Evolutionary conservation across 2,797 vertebrate species (phyloP), one percentile per base, ranked within the genome.

Genomic region (Carapus acus): DNA sequence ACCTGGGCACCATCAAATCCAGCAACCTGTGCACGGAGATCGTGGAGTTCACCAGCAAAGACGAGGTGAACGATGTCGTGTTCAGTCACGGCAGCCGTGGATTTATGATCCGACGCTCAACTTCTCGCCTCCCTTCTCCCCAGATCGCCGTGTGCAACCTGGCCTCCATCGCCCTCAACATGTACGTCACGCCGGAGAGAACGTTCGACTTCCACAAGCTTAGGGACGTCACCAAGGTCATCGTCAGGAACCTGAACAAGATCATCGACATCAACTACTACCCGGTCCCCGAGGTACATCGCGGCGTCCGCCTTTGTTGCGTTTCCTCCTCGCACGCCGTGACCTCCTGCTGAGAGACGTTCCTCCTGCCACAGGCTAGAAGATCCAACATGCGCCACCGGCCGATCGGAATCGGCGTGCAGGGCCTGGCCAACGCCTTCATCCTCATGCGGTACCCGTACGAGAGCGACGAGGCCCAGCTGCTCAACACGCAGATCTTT

Each of bases 201-300:
- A 94, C 81, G 0, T 97, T 87, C 0, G 92, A 98, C 65, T 98
- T 98, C 81, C 66, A 88, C 60, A 96, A 91, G 65, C 80, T 98
- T 41, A 88, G 90, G 0, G 84, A 89, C 1, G 96, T 98, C 71
- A 94, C 95, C 18, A 91, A 91, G 74, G 95, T 96, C 48, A 89
- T 95, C 0, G 94, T 98, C 34, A 81, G 83, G 40, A 98, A 98
- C 82, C 86, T 98, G 53, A 98, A 98, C 80, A 94, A 97, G 80
- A 94, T 98, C 63, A 98, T 98, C 6, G 91, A 98, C n/a, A 92
- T 97, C 75, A 98, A 98, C 77, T 98, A 88, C 74, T 98, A 98
- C 69, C 96, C 96, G 0, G 78, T 97, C 22, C 85, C 83, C 13
- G 93, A 97, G 79, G 83, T 85, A 40, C 2, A 57, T 8, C 23